phyloP scores from a whole-genome alignment of 2,113 vertebrate species.

The Malaclemys terrapin region DNA sequence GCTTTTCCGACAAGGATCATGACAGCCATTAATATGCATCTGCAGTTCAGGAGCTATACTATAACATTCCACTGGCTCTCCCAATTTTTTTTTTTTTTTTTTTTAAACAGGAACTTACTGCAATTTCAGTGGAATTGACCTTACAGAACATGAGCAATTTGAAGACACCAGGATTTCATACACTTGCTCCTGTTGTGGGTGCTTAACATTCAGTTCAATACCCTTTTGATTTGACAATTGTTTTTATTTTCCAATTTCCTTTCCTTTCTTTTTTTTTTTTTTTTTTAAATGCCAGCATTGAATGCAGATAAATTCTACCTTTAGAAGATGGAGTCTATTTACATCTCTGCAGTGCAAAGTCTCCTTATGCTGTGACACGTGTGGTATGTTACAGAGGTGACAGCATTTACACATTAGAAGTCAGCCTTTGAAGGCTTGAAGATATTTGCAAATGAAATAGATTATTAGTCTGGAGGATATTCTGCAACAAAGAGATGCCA shows the following conservation, averaged over 20 bases:
- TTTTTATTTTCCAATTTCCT: conserved; percentile 28
- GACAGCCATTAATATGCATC: conserved; percentile 34
- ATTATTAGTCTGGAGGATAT: conserved; percentile 29
- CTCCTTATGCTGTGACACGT: neutral
- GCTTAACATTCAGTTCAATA: conserved; percentile 39
- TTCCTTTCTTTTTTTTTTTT: conserved; percentile 3
- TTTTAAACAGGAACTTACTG: conserved; percentile 2
- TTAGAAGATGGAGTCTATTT: conserved; percentile 30
- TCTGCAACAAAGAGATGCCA: neutral
- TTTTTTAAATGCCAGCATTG: neutral
- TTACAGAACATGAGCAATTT: conserved; percentile 32
- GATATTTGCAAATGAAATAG: conserved; percentile 54
- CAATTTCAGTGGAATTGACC: neutral
- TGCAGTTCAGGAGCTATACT: conserved; percentile 25
- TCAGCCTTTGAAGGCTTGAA: conserved; percentile 25
- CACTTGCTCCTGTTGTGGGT: conserved; percentile 62
- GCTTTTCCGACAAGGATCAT: neutral
- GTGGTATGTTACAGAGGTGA: neutral
- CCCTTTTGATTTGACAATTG: conserved; percentile 5
- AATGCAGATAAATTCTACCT: neutral
- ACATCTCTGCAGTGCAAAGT: neutral
- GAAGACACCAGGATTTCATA: conserved; percentile 20
- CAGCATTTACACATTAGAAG: conserved; percentile 37
- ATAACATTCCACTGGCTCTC: conserved; percentile 16
- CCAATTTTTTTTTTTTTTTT: neutral